These are phyloP conservation scores for Drepana arcuata DNA, from an alignment of 1,140 invertebrate species.

Conservation along the genomic window DNA sequence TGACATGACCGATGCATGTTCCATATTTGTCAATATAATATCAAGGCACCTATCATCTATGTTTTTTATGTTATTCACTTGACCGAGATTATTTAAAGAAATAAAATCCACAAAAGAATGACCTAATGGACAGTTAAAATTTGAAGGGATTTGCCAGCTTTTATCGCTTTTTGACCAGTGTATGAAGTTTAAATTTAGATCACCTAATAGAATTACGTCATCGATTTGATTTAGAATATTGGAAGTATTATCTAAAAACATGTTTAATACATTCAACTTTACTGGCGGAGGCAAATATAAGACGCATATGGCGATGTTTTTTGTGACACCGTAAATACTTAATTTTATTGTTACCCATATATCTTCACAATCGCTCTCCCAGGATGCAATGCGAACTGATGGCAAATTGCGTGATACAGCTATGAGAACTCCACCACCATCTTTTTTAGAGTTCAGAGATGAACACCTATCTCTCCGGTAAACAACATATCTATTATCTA, in stretches of 20 bases:
- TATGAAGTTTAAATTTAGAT: conserved; percentile 6
- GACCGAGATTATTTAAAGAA: conserved; percentile 2
- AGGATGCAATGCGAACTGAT: background rate
- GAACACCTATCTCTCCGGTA: conserved; percentile 2
- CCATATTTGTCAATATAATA: too few relatives aligned
- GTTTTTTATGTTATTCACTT: conserved; percentile 5
- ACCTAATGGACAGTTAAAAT: conserved; percentile 4
- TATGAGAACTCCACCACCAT: conserved; percentile 4
- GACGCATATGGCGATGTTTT: conserved; percentile 2
- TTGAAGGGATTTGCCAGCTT: background rate
- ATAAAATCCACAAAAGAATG: conserved; percentile 8
- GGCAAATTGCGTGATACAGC: background rate
- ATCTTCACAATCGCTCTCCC: conserved; percentile 4
- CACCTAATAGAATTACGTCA: conserved; percentile 8
- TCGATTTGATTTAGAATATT: background rate
- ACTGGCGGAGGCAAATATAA: conserved; percentile 5
- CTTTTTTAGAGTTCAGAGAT: conserved; percentile 1
- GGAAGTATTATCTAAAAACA: background rate
- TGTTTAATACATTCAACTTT: background rate
- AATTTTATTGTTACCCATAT: conserved; percentile 3
- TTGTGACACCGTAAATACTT: background rate
- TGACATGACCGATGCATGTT: too few relatives aligned
- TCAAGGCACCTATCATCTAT: too few relatives aligned
- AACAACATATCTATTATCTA: conserved; percentile 7
- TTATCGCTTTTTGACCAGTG: conserved; percentile 2